Evolutionary conservation across 2,797 vertebrate species (phyloP).

Genomic region (Dallia pectoralis): DNA sequence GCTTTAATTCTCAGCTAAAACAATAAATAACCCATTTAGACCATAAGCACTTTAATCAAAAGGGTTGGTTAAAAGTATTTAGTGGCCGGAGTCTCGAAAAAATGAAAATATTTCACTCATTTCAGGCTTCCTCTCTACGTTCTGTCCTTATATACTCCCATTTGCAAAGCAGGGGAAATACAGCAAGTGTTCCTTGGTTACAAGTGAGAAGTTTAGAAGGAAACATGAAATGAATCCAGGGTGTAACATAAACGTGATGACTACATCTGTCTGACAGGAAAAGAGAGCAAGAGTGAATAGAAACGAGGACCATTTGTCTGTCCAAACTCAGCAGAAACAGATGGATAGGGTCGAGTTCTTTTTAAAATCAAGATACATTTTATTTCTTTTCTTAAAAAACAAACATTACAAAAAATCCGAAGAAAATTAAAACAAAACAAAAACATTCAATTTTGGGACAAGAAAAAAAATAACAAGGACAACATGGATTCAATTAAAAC

Average conservation of each 20-base stretch:
- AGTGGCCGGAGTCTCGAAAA: background rate
- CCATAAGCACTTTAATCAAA: slow-evolving; percentile 27
- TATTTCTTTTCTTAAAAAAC: slow-evolving; percentile 83
- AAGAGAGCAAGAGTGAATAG: background rate
- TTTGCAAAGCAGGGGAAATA: background rate
- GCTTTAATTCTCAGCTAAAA: slow-evolving; percentile 1
- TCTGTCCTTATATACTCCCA: background rate
- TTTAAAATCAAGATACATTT: slow-evolving; percentile 87
- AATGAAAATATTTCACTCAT: background rate
- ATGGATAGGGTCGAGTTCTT: slow-evolving; percentile 65
- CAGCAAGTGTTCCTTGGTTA: background rate
- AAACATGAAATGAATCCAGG: background rate
- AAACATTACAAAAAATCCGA: slow-evolving; percentile 81
- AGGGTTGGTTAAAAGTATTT: background rate
- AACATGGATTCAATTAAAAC: slow-evolving; percentile 44
- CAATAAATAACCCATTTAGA: slow-evolving; percentile 5
- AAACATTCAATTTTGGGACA: slow-evolving; percentile 64
- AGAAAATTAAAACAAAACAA: slow-evolving; percentile 75
- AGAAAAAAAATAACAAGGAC: slow-evolving; percentile 38
- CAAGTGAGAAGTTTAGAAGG: background rate
- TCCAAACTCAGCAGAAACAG: slow-evolving; percentile 62
- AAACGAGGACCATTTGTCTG: slow-evolving; percentile 12
- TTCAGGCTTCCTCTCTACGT: background rate
- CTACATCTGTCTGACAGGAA: slow-evolving; percentile 6
- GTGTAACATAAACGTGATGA: background rate